A percentile compares a stretch with the other conserved stretches of the same genome.
phyloP scores from a whole-genome alignment of 2,113 vertebrate genomes.

The Charina bottae region DNA sequence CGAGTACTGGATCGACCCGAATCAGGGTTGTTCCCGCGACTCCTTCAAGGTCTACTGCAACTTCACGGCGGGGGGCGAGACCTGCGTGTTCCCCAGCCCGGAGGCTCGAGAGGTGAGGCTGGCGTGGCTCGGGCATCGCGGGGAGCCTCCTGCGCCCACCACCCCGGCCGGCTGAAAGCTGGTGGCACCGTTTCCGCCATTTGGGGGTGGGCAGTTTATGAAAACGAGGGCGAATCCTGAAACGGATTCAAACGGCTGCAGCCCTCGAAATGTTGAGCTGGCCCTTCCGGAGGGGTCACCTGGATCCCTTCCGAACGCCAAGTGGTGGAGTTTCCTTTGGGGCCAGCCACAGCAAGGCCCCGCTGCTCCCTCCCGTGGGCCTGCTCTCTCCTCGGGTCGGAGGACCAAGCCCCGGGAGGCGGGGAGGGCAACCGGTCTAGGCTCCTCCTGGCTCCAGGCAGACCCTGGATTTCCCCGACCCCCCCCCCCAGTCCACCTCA shows the following conservation, averaged over 20 bases:
- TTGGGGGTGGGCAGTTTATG: not conserved
- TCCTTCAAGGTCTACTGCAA: slow-evolving; percentile 99
- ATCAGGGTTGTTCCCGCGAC: slow-evolving; percentile 95
- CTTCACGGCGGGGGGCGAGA: slow-evolving; percentile 95
- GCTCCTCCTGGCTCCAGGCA: not conserved
- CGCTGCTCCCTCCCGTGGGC: not conserved
- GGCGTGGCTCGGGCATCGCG: too few species aligned
- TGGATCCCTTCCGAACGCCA: not conserved
- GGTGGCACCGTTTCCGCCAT: not conserved
- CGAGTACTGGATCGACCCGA: slow-evolving; percentile 98
- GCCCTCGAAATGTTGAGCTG: not conserved
- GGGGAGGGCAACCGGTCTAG: not conserved
- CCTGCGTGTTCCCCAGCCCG: slow-evolving; percentile 95
- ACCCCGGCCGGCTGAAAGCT: not conserved
- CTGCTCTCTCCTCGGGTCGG: not conserved
- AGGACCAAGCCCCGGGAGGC: not conserved
- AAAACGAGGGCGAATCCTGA: not conserved
- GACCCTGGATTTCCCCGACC: not conserved
- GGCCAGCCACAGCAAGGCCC: not conserved
- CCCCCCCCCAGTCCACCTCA: not conserved
- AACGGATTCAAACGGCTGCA: not conserved
- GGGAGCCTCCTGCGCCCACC: not conserved
- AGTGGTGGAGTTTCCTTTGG: not conserved
- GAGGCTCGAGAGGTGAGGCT: slow-evolving; percentile 92
- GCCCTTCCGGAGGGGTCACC: too few species aligned